Base-by-base conservation (phyloP, 2,113 vertebrate species). In the Setophaga petechia region DNA sequence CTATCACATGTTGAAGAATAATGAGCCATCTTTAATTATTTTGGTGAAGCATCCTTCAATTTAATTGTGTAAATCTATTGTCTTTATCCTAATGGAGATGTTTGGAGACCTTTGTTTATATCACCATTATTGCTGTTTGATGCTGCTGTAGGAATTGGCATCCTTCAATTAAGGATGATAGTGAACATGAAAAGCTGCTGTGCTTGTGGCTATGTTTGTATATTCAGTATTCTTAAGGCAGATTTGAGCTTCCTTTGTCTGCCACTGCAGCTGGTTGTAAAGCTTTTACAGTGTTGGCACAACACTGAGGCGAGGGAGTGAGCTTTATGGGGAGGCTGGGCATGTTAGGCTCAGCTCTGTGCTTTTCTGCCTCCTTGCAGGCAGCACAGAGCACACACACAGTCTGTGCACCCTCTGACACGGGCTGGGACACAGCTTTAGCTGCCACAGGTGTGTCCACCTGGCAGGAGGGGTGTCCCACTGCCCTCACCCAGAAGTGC, bases 361-460 rank as follows among this genome's bases (percentile, higher is more conserved):
- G 9, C 39, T 63, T 46, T 46, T 5, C 49, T 47, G 17, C 27
- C 24, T 37, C 43, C n/a, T 78, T 67, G 37, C 69, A 71, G 46
- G 12, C 65, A 37, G 61, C 13, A 10, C 28, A 37, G 55, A n/a
- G 51, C 62, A 24, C 82, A 13, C 1, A 4, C 52, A 11, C 1
- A 0, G 31, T 3, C 51, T 55, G 49, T 18, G 37, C 51, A 2
- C 31, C 1, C 6, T 2, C 43, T 19, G 1, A 1, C 30, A 41
- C 27, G 13, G 44, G 5, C 13, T 76, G 75, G 54, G 59, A 10
- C 44, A 44, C 37, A 83, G 46, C 85, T 63, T 62, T 10, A 21
- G 18, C 51, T 73, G 49, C 11, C 63, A 46, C 51, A 33, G 31
- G 18, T 25, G 30, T 2, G 1, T 10, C 52, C 20, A 6, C 10